These are phyloP conservation scores for Pseudochirops cupreus DNA, from an alignment of 2,797 vertebrate species.

Conservation along the genomic window DNA sequence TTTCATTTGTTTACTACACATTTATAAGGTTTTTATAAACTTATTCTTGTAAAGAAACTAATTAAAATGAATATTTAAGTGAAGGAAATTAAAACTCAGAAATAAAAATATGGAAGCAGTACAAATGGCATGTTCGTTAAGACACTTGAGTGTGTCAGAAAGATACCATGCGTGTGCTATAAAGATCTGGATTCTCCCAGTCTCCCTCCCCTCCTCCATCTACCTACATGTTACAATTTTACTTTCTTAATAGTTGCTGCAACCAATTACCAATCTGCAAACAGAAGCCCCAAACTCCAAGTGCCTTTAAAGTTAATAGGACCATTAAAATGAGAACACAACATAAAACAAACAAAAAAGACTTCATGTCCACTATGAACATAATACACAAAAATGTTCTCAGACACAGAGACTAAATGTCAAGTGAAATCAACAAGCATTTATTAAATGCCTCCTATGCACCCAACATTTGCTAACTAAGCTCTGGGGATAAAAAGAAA, in stretches of 20 bases:
- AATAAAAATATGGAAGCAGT: conserved; percentile 35
- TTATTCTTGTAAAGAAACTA: conserved; percentile 44
- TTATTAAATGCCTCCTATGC: not conserved
- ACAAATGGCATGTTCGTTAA: not conserved
- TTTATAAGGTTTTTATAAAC: conserved; percentile 37
- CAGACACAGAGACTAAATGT: not conserved
- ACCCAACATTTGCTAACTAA: not conserved
- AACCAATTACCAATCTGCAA: not conserved
- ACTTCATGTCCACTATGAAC: not conserved
- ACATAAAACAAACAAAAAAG: not conserved
- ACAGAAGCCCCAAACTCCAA: not conserved
- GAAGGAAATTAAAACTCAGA: conserved; percentile 34
- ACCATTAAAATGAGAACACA: not conserved
- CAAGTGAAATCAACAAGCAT: not conserved
- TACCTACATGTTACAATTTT: not conserved
- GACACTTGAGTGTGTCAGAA: conserved; percentile 11
- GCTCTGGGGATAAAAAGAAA: not conserved
- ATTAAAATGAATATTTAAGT: conserved; percentile 28
- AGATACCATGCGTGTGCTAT: not conserved
- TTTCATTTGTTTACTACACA: conserved; percentile 10
- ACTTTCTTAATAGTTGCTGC: not conserved
- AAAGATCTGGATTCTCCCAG: not conserved
- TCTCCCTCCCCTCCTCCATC: not conserved
- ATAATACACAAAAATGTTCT: not conserved
- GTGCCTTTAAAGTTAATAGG: not conserved